phyloP scores from a whole-genome alignment of 2,797 vertebrate species.

The Brachyalestes nurse region DNA sequence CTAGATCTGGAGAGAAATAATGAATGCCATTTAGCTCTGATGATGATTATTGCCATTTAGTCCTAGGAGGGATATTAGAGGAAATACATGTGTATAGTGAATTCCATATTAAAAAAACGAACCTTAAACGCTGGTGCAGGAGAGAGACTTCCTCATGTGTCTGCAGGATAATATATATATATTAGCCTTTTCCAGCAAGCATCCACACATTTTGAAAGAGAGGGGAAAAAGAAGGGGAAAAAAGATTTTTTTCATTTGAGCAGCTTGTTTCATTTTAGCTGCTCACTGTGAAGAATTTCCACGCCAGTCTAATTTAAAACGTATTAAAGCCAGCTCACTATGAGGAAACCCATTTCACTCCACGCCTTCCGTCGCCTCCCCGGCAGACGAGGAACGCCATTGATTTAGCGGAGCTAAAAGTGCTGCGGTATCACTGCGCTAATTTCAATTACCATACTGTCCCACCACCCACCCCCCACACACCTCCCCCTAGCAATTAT shows the following conservation, averaged over 20 bases:
- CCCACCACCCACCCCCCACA: background rate
- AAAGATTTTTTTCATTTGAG: constrained; percentile 35
- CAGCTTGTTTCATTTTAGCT: constrained; percentile 14
- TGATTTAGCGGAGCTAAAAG: constrained; percentile 43
- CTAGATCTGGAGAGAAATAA: background rate
- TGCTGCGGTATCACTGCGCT: constrained; percentile 46
- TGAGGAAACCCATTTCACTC: constrained; percentile 56
- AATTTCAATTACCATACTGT: constrained; percentile 49
- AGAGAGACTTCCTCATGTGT: background rate
- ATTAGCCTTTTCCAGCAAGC: background rate
- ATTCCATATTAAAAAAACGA: background rate
- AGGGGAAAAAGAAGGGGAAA: constrained; percentile 5
- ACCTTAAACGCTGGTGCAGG: background rate
- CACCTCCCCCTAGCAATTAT: background rate
- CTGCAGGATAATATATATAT: background rate
- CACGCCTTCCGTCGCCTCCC: background rate
- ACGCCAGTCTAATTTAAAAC: constrained; percentile 59
- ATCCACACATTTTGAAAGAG: background rate
- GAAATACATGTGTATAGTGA: background rate
- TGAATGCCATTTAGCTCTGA: background rate
- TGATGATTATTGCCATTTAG: background rate
- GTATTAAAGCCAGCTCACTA: constrained; percentile 60
- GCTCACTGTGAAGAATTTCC: constrained; percentile 48
- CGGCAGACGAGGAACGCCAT: background rate
- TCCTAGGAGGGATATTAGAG: background rate